A percentile compares a stretch with the other conserved stretches of the same genome.
Conservation (phyloP, 2,113 vertebrate genomes). For the Meles meles region DNA sequence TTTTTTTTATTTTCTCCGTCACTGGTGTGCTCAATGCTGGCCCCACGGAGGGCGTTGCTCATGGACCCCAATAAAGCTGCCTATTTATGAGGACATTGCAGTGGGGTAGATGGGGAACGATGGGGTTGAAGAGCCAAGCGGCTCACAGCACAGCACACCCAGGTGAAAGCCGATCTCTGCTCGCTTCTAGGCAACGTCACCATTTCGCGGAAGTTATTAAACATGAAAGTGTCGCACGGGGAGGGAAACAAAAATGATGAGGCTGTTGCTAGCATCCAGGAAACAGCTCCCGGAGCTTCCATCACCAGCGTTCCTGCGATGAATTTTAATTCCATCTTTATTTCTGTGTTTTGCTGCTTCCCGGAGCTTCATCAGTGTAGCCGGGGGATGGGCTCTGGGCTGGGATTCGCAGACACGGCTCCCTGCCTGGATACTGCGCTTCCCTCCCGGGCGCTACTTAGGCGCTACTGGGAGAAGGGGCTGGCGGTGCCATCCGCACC, state of each 20-base stretch:
- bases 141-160: not conserved
- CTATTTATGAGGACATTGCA: not conserved
- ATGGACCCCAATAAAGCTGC: not conserved
- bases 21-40: not conserved
- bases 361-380: not conserved
- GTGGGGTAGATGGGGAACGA: not conserved
- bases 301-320: not conserved
- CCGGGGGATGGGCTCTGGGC: not conserved
- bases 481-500: rapidly evolving
- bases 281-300: not conserved
- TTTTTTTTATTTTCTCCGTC: not conserved
- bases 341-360: not conserved
- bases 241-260: not conserved
- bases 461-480: not conserved
- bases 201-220: not conserved
- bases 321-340: not conserved
- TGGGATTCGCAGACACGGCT: not conserved
- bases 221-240: not conserved
- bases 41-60: not conserved
- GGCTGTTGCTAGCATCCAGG: not conserved
- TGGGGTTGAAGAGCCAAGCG: not conserved
- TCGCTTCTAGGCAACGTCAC: not conserved
- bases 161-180: not conserved
- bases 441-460: rapidly evolving
- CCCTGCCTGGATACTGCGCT: rapidly evolving